Percentiles rank a stretch among this genome's conserved stretches.
Conservation (phyloP, 2,888 invertebrate genomes). For the Caenorhabditis angaria region DNA sequence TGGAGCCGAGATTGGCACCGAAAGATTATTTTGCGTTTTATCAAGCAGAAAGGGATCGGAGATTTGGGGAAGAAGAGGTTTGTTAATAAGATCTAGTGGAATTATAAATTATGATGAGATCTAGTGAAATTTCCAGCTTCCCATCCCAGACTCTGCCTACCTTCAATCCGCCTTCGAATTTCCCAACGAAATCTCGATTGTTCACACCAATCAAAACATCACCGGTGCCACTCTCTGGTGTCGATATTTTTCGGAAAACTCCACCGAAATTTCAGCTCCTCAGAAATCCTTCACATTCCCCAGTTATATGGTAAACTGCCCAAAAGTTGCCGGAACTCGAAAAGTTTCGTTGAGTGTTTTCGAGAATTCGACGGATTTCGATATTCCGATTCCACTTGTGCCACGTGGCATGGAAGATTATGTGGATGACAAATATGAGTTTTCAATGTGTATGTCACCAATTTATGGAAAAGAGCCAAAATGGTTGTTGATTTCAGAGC, state of each 20-base stretch:
- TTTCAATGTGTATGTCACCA: slow-evolving; percentile 36
- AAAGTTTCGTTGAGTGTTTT: slow-evolving; percentile 22
- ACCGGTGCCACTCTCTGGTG: slow-evolving; percentile 24
- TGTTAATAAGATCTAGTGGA: neutral
- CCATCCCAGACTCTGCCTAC: slow-evolving; percentile 15
- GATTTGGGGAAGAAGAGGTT: slow-evolving; percentile 12
- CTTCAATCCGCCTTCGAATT: slow-evolving; percentile 30
- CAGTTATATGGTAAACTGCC: slow-evolving; percentile 27
- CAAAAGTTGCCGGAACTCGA: slow-evolving; percentile 19
- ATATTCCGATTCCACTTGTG: slow-evolving; percentile 21
- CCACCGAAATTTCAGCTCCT: slow-evolving; percentile 16
- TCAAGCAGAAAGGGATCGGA: slow-evolving; percentile 16
- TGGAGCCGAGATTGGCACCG: too few relatives aligned
- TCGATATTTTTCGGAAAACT: slow-evolving; percentile 23
- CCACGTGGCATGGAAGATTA: neutral
- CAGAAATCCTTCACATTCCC: slow-evolving; percentile 32
- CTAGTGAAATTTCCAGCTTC: slow-evolving; percentile 7
- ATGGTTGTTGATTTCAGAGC: slow-evolving; percentile 29
- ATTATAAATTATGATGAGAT: neutral
- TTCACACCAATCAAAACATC: slow-evolving; percentile 20
- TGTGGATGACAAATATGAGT: slow-evolving; percentile 27
- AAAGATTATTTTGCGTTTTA: slow-evolving; percentile 33
- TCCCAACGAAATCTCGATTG: slow-evolving; percentile 25
- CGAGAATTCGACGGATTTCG: slow-evolving; percentile 15
- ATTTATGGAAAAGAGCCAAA: slow-evolving; percentile 42